Percentiles rank a stretch among this genome's conserved stretches.
These are phyloP conservation scores for Eulemur albifrons DNA, from an alignment of 2,797 vertebrate genomes.

Conservation along the genomic window DNA sequence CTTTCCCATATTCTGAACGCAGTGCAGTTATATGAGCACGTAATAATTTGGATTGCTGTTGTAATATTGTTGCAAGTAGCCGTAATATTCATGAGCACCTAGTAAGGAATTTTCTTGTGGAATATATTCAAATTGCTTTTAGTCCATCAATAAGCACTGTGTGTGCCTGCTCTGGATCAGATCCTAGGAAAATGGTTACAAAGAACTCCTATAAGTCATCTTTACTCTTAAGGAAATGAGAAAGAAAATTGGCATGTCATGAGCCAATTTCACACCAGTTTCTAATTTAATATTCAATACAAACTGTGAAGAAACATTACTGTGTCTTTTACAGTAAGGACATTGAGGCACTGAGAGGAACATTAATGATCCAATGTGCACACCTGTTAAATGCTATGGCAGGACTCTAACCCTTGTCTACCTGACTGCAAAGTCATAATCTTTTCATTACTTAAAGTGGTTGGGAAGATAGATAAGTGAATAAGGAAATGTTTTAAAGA, in stretches of 20 bases:
- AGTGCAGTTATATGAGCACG: background rate
- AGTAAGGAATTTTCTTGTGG: background rate
- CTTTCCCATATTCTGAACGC: background rate
- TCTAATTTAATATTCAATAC: background rate
- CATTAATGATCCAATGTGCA: background rate
- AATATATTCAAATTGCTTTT: background rate
- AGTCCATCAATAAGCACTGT: background rate
- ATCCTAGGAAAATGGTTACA: background rate
- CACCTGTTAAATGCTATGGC: background rate
- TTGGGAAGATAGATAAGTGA: background rate
- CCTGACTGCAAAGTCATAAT: background rate
- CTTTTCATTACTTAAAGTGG: background rate
- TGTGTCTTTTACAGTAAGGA: background rate
- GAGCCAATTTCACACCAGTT: background rate
- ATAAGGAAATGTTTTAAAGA: background rate
- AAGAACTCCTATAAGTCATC: background rate
- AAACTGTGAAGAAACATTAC: background rate
- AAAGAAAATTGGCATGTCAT: background rate
- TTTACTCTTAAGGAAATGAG: background rate
- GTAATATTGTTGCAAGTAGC: background rate
- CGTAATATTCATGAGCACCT: background rate
- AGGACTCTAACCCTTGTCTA: background rate
- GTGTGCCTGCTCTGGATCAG: background rate
- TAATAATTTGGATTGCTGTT: background rate
- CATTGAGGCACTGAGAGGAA: background rate